These are phyloP conservation scores for Ctenoplectra terminalis DNA, from an alignment of 1,140 invertebrate genomes.

Conservation along the genomic window DNA sequence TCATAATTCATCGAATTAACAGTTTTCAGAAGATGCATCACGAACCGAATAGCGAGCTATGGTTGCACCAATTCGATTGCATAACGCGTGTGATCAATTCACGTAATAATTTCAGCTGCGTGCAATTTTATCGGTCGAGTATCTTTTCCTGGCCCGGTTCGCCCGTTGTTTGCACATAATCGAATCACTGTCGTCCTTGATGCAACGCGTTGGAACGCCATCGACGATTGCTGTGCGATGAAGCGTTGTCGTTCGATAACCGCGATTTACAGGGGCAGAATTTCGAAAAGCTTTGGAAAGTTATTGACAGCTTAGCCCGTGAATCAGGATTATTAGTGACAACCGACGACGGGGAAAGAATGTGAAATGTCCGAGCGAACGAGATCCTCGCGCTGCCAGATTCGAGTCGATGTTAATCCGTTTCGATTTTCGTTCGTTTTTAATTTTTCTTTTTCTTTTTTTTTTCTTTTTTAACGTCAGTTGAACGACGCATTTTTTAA, in stretches of 20 bases:
- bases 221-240: too few species aligned
- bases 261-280: slow-evolving; percentile 37
- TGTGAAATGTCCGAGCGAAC: slow-evolving; percentile 10
- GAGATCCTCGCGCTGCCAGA: not conserved
- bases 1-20: not conserved
- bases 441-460: too few species aligned
- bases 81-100: not conserved
- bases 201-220: not conserved
- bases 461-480: too few species aligned
- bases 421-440: slow-evolving; percentile 10
- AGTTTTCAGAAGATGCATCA: not conserved
- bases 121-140: slow-evolving; percentile 20
- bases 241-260: slow-evolving; percentile 27
- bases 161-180: not conserved
- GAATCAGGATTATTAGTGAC: slow-evolving; percentile 48
- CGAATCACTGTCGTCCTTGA: slow-evolving; percentile 24
- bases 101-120: not conserved
- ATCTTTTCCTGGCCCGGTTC: not conserved
- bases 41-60: too few species aligned
- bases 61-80: not conserved
- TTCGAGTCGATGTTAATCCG: slow-evolving; percentile 16
- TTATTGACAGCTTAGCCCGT: slow-evolving; percentile 32
- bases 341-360: slow-evolving; percentile 20
- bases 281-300: slow-evolving; percentile 15
- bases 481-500: not conserved